These are phyloP conservation scores for Himalopsyche tibetana DNA, from an alignment of 2,888 invertebrate genomes.

Conservation along the genomic window DNA sequence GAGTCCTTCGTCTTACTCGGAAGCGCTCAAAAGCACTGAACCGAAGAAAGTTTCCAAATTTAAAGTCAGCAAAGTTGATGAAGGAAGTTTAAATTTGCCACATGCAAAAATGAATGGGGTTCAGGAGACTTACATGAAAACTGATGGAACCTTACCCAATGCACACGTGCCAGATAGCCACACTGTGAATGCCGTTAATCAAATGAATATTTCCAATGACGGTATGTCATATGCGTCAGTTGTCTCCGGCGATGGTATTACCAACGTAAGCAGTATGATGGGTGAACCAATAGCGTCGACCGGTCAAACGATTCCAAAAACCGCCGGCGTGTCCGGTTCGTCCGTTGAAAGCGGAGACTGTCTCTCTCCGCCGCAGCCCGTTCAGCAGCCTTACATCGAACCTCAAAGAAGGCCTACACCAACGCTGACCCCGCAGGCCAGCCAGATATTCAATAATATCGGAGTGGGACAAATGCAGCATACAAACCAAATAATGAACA, in stretches of 20 bases:
- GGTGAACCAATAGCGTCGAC: conserved; percentile 4
- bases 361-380: conserved; percentile 44
- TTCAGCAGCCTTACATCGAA: conserved; percentile 66
- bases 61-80: conserved; percentile 63
- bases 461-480: conserved; percentile 65
- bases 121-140: conserved; percentile 35
- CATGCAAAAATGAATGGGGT: conserved; percentile 63
- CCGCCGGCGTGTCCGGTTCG: conserved; percentile 21
- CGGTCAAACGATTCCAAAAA: conserved; percentile 19
- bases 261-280: background rate
- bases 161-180: background rate
- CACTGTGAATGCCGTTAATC: background rate
- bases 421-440: conserved; percentile 67
- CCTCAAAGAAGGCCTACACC: conserved; percentile 66
- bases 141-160: background rate
- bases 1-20: conserved; percentile 47
- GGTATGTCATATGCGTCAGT: background rate
- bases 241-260: background rate
- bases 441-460: conserved; percentile 63
- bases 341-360: conserved; percentile 46
- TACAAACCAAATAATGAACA: conserved; percentile 67
- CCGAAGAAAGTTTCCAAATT: conserved; percentile 63
- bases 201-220: background rate
- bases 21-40: conserved; percentile 51
- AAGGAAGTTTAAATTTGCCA: conserved; percentile 54